These are phyloP conservation scores for Nineta flava DNA, from an alignment of 2,888 invertebrate genomes.

Conservation along the genomic window DNA sequence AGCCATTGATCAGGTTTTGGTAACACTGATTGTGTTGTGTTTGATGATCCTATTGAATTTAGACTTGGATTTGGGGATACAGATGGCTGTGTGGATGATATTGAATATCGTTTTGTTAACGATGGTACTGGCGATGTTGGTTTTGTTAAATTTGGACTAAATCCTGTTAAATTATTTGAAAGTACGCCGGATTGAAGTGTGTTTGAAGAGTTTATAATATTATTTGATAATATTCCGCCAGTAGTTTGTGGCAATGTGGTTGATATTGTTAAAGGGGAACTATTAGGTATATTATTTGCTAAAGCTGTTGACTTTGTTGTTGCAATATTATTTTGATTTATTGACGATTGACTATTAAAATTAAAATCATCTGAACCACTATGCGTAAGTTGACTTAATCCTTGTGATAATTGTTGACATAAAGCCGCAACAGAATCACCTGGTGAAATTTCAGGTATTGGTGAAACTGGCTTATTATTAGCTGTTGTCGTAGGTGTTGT, in stretches of 20 bases:
- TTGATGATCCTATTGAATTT: not conserved
- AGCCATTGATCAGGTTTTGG: constrained; percentile 77
- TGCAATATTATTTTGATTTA: constrained; percentile 35
- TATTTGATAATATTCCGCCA: no score
- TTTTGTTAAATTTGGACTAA: constrained; percentile 8
- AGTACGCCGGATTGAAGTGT: not conserved
- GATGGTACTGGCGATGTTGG: not conserved
- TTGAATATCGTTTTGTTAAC: not conserved
- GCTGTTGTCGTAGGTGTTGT: constrained; percentile 16
- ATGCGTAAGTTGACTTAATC: constrained; percentile 44
- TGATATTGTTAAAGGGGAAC: constrained; percentile 4
- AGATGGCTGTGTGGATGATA: not conserved
- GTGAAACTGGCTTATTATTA: constrained; percentile 41
- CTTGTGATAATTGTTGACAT: constrained; percentile 60
- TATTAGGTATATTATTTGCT: constrained; percentile 15
- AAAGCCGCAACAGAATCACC: constrained; percentile 51
- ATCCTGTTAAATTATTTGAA: constrained; percentile 2
- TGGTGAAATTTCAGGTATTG: constrained; percentile 62
- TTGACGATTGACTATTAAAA: constrained; percentile 36
- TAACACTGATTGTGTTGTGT: constrained; percentile 27
- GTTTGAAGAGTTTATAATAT: not conserved
- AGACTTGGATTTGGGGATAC: constrained; percentile 4
- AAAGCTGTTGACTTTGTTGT: constrained; percentile 16
- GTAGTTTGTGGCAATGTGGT: not conserved
- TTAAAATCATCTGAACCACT: constrained; percentile 39